A percentile compares a stretch with the other conserved stretches of the same genome.
Conservation (phyloP, 2,797 vertebrate genomes). For the Melopsittacus undulatus region DNA sequence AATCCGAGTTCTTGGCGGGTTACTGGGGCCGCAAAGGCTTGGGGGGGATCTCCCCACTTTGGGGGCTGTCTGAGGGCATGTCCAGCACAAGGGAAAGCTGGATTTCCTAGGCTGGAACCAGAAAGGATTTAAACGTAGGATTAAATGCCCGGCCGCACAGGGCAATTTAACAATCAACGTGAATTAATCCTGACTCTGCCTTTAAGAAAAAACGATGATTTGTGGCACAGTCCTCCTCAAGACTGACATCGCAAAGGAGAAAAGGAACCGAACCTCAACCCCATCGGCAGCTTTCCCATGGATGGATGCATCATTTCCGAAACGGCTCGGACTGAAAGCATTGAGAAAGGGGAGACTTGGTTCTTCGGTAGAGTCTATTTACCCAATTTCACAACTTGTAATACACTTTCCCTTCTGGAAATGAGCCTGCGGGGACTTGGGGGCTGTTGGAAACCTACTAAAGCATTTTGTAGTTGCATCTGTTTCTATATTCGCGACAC, state of each 20-base stretch:
- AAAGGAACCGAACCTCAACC: not conserved
- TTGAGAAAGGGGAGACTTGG: not conserved
- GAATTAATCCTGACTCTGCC: not conserved
- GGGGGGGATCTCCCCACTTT: not conserved
- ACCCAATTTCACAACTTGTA: not conserved
- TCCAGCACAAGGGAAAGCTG: not conserved
- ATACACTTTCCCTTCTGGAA: not conserved
- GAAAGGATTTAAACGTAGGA: not conserved
- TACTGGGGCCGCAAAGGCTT: not conserved
- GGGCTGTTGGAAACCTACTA: not conserved
- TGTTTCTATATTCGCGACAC: rapidly evolving
- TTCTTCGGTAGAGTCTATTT: not conserved
- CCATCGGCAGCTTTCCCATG: not conserved
- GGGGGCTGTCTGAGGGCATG: not conserved
- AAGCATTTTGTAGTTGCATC: not conserved
- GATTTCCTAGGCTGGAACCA: not conserved
- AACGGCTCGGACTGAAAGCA: not conserved
- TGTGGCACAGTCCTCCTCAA: not conserved
- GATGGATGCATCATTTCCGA: not conserved
- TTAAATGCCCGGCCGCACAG: not conserved
- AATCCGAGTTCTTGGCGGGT: not conserved
- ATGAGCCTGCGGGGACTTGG: not conserved
- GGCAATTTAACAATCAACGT: not conserved
- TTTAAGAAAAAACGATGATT: not conserved
- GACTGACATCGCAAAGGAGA: not conserved